These are phyloP conservation scores for Peromyscus californicus DNA, from an alignment of 2,113 vertebrate species.

Conservation along the genomic window DNA sequence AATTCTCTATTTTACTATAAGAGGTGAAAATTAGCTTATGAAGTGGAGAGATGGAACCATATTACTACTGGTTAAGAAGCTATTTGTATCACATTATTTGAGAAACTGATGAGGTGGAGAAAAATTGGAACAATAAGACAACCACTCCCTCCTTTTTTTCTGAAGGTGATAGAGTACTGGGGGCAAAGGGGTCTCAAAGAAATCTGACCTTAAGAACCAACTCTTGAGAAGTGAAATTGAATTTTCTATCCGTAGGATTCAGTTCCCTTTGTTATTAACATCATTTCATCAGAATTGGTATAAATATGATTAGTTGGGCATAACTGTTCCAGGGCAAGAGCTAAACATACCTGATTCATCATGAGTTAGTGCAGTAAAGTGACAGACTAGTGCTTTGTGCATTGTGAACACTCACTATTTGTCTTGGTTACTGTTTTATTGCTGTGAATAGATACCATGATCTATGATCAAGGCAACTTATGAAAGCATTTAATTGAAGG, in stretches of 20 bases:
- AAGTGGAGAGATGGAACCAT: background rate
- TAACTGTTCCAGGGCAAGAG: background rate
- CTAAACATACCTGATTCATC: background rate
- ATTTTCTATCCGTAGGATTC: background rate
- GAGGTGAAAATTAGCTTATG: conserved; percentile 33
- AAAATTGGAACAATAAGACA: background rate
- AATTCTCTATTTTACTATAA: conserved; percentile 22
- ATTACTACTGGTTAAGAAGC: background rate
- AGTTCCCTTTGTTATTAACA: background rate
- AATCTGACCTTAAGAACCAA: background rate
- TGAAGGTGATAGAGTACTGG: background rate
- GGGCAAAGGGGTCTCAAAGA: background rate
- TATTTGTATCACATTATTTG: background rate
- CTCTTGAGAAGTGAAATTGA: conserved; percentile 25
- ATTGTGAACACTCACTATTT: background rate
- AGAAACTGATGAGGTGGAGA: conserved; percentile 26
- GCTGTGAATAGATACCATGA: too few relatives aligned
- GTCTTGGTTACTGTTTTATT: background rate
- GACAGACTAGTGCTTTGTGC: background rate
- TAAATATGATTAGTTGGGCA: conserved; percentile 21
- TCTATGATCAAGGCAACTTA: background rate
- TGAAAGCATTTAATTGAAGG: background rate
- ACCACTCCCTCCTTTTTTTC: background rate
- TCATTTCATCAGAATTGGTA: background rate
- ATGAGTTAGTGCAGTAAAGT: background rate